These are phyloP conservation scores for Malurus cyaneus DNA, from an alignment of 2,113 vertebrate species.

Conservation along the genomic window DNA sequence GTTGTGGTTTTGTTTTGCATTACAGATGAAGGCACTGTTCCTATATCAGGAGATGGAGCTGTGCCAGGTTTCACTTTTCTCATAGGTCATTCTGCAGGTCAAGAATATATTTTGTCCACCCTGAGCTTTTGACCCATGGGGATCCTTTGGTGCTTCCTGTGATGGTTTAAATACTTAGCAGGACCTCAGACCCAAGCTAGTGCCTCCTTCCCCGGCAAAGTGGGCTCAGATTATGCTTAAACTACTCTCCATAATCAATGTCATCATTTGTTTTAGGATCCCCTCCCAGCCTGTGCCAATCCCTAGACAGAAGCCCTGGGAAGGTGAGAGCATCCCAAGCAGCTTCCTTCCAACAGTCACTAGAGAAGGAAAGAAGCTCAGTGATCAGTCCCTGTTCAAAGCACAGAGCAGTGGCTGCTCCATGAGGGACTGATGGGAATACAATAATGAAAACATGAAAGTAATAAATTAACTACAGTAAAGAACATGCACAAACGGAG, in stretches of 20 bases:
- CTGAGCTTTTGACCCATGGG: neutral
- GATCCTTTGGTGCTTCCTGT: neutral
- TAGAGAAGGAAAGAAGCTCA: neutral
- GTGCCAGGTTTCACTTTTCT: neutral
- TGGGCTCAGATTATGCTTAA: neutral
- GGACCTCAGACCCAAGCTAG: neutral
- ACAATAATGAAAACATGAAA: neutral
- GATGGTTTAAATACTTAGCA: neutral
- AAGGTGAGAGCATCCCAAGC: neutral
- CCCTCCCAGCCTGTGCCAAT: neutral
- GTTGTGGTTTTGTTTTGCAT: neutral
- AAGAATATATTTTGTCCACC: neutral
- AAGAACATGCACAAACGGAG: neutral
- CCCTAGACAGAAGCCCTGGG: neutral
- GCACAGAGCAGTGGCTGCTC: neutral
- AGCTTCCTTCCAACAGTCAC: neutral
- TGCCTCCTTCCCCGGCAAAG: neutral
- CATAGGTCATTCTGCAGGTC: neutral
- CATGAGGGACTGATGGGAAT: neutral
- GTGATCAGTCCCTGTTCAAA: neutral
- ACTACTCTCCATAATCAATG: neutral
- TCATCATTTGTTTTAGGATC: neutral
- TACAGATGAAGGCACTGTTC: fast-evolving
- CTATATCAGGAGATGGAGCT: neutral
- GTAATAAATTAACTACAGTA: neutral